A percentile compares a stretch with the other conserved stretches of the same genome.
Conservation (phyloP, 2,113 vertebrate genomes). For the Leucopsar rothschildi region DNA sequence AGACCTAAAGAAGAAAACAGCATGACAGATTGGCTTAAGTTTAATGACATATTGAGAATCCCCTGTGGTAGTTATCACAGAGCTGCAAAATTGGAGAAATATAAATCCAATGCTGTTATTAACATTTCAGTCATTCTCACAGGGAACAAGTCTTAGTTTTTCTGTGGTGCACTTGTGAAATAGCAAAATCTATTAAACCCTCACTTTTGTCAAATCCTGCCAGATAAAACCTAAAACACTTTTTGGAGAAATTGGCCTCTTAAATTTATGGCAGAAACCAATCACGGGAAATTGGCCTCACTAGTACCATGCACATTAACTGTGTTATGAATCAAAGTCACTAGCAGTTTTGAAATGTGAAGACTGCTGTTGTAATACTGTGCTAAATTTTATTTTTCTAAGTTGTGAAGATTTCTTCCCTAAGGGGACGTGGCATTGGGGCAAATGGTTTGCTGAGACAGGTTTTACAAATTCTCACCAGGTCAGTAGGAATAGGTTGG, state of each 20-base stretch:
- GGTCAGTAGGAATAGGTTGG: neutral
- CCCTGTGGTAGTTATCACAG: neutral
- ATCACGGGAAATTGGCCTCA: conserved; percentile 1
- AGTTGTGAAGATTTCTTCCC: neutral
- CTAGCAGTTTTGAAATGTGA: neutral
- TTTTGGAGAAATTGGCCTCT: neutral
- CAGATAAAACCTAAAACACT: neutral
- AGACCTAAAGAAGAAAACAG: neutral
- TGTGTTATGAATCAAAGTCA: conserved; percentile 5
- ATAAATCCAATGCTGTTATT: neutral
- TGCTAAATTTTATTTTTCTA: neutral
- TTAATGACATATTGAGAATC: neutral
- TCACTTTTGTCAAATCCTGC: neutral
- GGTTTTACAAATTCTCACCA: neutral
- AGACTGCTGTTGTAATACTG: neutral
- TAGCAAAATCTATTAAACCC: neutral
- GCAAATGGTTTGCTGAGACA: neutral
- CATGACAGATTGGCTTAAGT: neutral
- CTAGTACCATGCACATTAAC: neutral
- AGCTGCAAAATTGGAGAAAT: neutral
- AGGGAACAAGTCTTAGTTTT: neutral
- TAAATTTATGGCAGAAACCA: conserved; percentile 21
- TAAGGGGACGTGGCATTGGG: accelerated
- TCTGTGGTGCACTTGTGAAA: neutral
- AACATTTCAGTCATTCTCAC: neutral